A percentile compares a stretch with the other conserved stretches of the same genome.
Conservation (phyloP, 2,888 invertebrate genomes). For the Eupithecia subumbrata region DNA sequence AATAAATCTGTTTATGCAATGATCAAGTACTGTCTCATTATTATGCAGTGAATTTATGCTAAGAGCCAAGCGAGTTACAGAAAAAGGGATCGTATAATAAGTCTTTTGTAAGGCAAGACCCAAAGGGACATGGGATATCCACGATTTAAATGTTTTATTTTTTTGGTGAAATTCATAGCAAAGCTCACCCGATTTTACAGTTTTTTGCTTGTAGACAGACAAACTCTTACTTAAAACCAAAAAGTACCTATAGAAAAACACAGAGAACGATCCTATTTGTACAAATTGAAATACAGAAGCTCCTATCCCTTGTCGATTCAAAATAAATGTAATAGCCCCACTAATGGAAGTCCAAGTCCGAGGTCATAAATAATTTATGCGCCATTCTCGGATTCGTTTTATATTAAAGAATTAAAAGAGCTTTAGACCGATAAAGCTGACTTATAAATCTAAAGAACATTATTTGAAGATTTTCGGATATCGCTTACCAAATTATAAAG, state of each 20-base stretch:
- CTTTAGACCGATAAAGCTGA: slow-evolving; percentile 33
- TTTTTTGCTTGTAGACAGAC: no score
- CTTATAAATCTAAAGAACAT: slow-evolving; percentile 13
- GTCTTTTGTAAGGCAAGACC: slow-evolving; percentile 15
- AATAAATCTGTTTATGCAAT: slow-evolving; percentile 38
- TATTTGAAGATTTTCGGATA: neutral
- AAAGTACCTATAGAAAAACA: neutral
- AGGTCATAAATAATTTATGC: slow-evolving; percentile 65
- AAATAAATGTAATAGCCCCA: slow-evolving; percentile 61
- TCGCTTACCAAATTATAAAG: neutral
- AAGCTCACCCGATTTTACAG: neutral
- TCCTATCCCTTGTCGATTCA: slow-evolving; percentile 46
- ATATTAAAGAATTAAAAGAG: slow-evolving; percentile 62
- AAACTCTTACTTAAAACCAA: no score
- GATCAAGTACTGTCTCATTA: slow-evolving; percentile 36
- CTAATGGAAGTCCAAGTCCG: slow-evolving; percentile 63
- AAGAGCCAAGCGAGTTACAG: slow-evolving; percentile 20
- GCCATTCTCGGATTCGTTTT: slow-evolving; percentile 58
- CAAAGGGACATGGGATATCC: neutral
- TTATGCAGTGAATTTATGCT: slow-evolving; percentile 33
- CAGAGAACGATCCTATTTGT: slow-evolving; percentile 27
- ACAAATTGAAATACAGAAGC: slow-evolving; percentile 36
- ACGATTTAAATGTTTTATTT: neutral
- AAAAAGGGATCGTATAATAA: slow-evolving; percentile 17
- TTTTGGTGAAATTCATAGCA: neutral